Conservation (phyloP, 2,888 invertebrate species). For the Ichneumoninae sp. region DNA sequence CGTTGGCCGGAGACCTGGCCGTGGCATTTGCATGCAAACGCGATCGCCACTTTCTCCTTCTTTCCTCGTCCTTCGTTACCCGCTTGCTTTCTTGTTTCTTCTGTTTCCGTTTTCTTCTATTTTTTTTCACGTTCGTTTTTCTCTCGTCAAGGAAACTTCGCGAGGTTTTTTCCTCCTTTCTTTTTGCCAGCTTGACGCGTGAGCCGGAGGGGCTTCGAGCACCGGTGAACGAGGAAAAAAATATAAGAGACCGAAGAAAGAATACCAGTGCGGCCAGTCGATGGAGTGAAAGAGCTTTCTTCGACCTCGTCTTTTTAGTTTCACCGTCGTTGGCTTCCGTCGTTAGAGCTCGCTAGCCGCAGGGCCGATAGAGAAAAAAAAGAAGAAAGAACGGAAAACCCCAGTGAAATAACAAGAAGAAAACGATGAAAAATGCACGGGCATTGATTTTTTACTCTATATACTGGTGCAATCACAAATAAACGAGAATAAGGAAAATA, state of each 20-base stretch:
- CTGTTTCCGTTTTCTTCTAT: conserved; percentile 62
- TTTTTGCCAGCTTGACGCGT: conserved; percentile 29
- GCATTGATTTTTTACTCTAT: conserved; percentile 8
- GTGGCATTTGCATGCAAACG: conserved; percentile 81
- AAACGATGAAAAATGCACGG: neutral
- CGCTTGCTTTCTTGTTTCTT: conserved; percentile 60
- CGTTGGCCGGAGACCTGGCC: conserved; percentile 22
- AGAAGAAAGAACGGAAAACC: neutral
- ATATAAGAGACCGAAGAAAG: conserved; percentile 50
- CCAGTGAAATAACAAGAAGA: neutral
- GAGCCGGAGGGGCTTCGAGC: conserved; percentile 60
- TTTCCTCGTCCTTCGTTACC: conserved; percentile 42
- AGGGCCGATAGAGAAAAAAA: neutral
- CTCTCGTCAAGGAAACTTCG: conserved; percentile 58
- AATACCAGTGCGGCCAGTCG: conserved; percentile 54
- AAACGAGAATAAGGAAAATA: neutral
- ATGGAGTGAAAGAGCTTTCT: conserved; percentile 53
- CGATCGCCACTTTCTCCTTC: conserved; percentile 72
- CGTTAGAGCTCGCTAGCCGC: conserved; percentile 30
- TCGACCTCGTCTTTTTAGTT: conserved; percentile 43
- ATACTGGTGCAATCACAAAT: neutral
- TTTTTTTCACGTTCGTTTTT: conserved; percentile 50
- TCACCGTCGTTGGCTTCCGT: conserved; percentile 45
- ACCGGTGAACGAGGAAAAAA: conserved; percentile 52
- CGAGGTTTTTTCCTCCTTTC: conserved; percentile 33